phyloP scores from a whole-genome alignment of 2,797 vertebrate genomes.

The Podargus strigoides region DNA sequence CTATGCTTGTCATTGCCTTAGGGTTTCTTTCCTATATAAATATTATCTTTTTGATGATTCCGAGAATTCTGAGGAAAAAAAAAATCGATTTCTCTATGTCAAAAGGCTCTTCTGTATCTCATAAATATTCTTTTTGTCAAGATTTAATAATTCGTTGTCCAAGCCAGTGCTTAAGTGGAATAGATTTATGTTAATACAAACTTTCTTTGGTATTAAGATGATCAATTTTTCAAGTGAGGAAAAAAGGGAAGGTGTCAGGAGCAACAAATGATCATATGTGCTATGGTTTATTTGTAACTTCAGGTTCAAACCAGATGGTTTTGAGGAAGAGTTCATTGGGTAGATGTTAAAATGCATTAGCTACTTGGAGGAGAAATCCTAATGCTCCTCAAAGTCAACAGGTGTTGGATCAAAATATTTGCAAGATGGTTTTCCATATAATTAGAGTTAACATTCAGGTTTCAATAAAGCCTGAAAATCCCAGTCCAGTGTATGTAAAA shows the following conservation, averaged over 20 bases:
- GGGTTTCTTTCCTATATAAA: slow-evolving; percentile 13
- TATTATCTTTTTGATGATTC: slow-evolving; percentile 60
- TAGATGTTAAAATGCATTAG: neutral
- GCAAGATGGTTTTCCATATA: neutral
- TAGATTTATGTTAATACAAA: slow-evolving; percentile 67
- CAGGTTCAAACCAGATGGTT: neutral
- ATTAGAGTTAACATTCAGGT: slow-evolving; percentile 5
- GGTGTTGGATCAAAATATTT: neutral
- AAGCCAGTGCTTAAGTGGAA: slow-evolving; percentile 50
- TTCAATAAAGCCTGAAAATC: neutral
- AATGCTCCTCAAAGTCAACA: neutral
- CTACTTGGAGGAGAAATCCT: neutral
- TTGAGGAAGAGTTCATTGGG: neutral
- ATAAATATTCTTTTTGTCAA: slow-evolving; percentile 70
- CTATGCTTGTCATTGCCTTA: neutral
- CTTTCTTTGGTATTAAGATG: slow-evolving; percentile 39
- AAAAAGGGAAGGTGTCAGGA: slow-evolving; percentile 16
- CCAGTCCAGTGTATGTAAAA: neutral
- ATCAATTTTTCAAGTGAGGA: slow-evolving; percentile 43
- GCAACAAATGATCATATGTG: neutral
- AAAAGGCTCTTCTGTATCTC: slow-evolving; percentile 60
- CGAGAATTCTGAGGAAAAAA: slow-evolving; percentile 38
- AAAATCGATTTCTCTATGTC: slow-evolving; percentile 59
- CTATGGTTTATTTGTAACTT: neutral
- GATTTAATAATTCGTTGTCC: slow-evolving; percentile 62